Conservation (phyloP, 2,113 vertebrate species). For the Nibea coibor region DNA sequence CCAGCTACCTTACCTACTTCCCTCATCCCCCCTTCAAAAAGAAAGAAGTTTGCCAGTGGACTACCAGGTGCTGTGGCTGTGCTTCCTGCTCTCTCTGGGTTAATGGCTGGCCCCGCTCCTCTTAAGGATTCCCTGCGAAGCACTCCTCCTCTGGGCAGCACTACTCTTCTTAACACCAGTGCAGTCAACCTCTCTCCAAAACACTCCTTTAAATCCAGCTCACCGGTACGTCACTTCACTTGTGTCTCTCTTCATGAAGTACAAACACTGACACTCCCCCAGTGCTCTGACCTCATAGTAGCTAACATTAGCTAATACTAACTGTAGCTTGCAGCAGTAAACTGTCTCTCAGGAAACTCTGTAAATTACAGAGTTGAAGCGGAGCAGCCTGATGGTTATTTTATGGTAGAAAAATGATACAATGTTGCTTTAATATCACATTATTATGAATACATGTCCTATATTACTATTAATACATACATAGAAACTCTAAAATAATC, state of each 20-base stretch:
- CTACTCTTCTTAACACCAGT: conserved; percentile 82
- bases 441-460: background rate
- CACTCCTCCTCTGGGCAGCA: conserved; percentile 84
- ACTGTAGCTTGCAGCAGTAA: too few relatives aligned
- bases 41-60: conserved; percentile 85
- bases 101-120: conserved; percentile 75
- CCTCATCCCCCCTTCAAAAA: conserved; percentile 93
- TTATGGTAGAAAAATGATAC: too few relatives aligned
- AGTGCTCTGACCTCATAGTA: too few relatives aligned
- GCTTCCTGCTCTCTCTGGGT: conserved; percentile 82
- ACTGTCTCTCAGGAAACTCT: too few relatives aligned
- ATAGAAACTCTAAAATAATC: background rate
- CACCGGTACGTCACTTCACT: conserved; percentile 79
- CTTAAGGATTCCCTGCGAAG: conserved; percentile 90
- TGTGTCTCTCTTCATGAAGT: background rate
- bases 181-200: conserved; percentile 89
- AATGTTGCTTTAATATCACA: background rate
- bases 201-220: conserved; percentile 85
- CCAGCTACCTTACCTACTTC: conserved; percentile 87
- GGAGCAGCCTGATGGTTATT: too few relatives aligned
- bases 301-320: too few relatives aligned
- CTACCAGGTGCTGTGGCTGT: conserved; percentile 93
- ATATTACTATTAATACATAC: background rate
- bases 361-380: too few relatives aligned
- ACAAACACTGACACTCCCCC: too few relatives aligned